phyloP scores from a whole-genome alignment of 2,888 invertebrate genomes.

The Sclerodermus sp. region DNA sequence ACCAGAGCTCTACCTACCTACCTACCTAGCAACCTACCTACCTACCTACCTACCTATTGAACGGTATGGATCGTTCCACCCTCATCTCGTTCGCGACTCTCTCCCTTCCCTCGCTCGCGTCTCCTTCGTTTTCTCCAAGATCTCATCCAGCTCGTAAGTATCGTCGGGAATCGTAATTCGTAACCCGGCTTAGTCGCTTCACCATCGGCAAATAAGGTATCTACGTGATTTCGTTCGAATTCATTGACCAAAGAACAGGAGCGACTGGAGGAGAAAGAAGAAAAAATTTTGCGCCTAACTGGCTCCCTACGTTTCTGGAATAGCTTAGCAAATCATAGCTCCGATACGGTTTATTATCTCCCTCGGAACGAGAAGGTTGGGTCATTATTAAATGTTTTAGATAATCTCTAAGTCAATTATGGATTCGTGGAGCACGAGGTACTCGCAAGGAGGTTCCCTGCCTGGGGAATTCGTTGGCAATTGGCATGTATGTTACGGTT shows the following conservation, averaged over 20 bases:
- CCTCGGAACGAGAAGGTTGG: no score
- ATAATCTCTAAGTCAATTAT: no score
- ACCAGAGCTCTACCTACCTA: slow-evolving; percentile 12
- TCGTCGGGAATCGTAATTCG: not conserved
- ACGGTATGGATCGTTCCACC: not conserved
- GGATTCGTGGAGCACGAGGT: no score
- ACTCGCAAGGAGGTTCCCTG: no score
- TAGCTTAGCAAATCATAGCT: no score
- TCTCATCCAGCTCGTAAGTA: slow-evolving; percentile 1
- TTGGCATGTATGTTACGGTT: slow-evolving; percentile 14
- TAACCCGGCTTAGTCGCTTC: not conserved
- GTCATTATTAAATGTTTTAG: no score
- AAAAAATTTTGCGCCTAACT: not conserved
- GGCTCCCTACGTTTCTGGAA: not conserved
- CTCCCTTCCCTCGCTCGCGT: not conserved
- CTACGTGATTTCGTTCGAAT: not conserved
- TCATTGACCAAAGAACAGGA: not conserved
- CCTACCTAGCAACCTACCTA: slow-evolving; percentile 11
- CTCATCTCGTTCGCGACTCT: slow-evolving; percentile 4
- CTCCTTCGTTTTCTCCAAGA: not conserved
- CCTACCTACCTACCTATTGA: slow-evolving; percentile 8
- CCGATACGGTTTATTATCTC: no score
- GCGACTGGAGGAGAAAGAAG: not conserved
- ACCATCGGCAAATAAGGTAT: not conserved
- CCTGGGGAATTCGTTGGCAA: not conserved